Conservation (phyloP, 2,113 vertebrate species). For the Myotis lucifugus region DNA sequence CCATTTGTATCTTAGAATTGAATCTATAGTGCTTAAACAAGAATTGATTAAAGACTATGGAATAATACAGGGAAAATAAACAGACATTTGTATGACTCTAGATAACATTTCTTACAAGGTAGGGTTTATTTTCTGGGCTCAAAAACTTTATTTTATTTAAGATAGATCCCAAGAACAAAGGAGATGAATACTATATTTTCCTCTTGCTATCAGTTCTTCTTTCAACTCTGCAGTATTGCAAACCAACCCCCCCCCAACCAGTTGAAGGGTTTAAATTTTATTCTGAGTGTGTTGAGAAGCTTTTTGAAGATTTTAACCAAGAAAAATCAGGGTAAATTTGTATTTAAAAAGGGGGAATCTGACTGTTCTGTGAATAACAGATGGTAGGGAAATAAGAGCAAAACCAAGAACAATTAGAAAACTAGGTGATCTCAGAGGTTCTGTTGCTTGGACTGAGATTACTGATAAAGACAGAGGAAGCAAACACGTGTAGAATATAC, state of each 20-base stretch:
- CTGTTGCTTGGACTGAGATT: not conserved
- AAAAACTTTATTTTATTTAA: not conserved
- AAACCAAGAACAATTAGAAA: not conserved
- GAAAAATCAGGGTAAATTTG: not conserved
- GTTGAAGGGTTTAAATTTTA: not conserved
- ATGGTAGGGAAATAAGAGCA: not conserved
- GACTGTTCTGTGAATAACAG: not conserved
- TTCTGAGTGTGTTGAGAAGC: not conserved
- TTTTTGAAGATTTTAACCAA: slow-evolving; percentile 12
- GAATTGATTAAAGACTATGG: not conserved
- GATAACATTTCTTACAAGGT: not conserved
- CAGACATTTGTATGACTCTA: not conserved
- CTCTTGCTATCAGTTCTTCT: not conserved
- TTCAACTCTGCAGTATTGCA: not conserved
- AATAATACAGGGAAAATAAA: not conserved
- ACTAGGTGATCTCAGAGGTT: not conserved
- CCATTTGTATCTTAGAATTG: not conserved
- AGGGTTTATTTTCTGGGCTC: not conserved
- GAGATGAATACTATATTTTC: not conserved
- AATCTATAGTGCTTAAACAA: not conserved
- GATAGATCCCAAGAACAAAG: not conserved
- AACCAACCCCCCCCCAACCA: not conserved
- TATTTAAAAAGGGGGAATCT: not conserved
- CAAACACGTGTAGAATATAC: not conserved
- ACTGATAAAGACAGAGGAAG: not conserved